Percentiles rank a stretch among this genome's conserved stretches.
Evolutionary conservation across 2,888 invertebrate genomes (phyloP).

Genomic region (Noctua pronuba): DNA sequence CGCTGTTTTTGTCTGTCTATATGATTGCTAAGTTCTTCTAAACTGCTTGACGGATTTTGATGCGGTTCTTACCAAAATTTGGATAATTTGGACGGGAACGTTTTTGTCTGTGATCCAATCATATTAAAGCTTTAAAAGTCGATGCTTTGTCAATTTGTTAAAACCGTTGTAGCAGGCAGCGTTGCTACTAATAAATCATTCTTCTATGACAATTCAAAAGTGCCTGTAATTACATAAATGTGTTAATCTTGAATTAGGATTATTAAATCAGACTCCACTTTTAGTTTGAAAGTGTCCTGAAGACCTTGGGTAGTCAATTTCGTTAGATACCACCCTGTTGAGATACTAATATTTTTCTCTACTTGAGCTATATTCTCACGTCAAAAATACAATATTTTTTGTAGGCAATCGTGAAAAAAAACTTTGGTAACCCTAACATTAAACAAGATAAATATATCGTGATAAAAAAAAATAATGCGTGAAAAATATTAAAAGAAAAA

Average conservation of each 20-base stretch:
- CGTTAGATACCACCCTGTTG: neutral
- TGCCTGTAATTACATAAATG: neutral
- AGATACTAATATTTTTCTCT: neutral
- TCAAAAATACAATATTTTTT: neutral
- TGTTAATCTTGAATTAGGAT: neutral
- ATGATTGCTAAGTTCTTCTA: neutral
- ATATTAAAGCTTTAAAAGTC: neutral
- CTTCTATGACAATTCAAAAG: neutral
- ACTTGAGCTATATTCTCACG: neutral
- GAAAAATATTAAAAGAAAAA: neutral
- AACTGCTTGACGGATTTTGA: neutral
- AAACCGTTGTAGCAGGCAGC: neutral
- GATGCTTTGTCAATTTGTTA: neutral
- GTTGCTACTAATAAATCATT: neutral
- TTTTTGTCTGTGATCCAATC: neutral
- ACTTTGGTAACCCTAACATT: neutral
- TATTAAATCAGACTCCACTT: neutral
- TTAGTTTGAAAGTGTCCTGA: neutral
- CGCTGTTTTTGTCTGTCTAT: neutral
- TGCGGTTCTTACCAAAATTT: neutral
- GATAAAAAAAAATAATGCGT: neutral
- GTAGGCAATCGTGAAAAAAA: neutral
- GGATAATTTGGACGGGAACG: neutral
- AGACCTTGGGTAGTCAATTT: neutral
- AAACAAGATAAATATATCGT: conserved; percentile 4